Evolutionary conservation across 1,140 invertebrate genomes (phyloP).

Genomic region (Euwallacea fornicatus): DNA sequence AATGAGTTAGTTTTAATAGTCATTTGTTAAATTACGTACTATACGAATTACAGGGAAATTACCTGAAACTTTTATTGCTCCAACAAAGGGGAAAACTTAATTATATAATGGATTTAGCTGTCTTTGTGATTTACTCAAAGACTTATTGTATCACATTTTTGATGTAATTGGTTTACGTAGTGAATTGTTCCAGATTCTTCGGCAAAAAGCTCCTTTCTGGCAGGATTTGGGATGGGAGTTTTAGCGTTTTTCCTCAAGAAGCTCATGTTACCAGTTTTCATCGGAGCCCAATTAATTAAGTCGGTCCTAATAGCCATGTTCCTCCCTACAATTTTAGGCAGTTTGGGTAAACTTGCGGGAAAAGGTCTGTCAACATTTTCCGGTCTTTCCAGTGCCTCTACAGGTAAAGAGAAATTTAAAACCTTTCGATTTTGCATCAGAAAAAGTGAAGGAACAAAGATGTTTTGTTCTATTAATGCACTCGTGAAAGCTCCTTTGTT

Average conservation of each 20-base stretch:
- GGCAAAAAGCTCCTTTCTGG: constrained; percentile 67
- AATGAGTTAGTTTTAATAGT: constrained; percentile 5
- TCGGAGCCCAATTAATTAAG: constrained; percentile 78
- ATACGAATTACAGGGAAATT: background rate
- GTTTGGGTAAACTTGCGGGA: constrained; percentile 77
- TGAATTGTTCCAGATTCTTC: constrained; percentile 37
- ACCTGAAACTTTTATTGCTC: too few relatives aligned
- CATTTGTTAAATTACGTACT: constrained; percentile 11
- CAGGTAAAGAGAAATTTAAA: constrained; percentile 43
- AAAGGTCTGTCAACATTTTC: constrained; percentile 63
- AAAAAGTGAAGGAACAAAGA: too few relatives aligned
- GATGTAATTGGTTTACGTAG: too few relatives aligned
- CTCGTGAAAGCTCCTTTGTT: too few relatives aligned
- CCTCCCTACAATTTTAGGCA: constrained; percentile 77
- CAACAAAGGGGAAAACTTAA: too few relatives aligned
- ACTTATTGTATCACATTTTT: too few relatives aligned
- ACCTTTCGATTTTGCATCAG: too few relatives aligned
- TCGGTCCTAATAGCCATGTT: constrained; percentile 78
- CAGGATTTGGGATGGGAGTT: constrained; percentile 70
- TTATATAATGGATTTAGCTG: too few relatives aligned
- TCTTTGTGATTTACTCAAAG: too few relatives aligned
- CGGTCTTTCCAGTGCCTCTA: constrained; percentile 57
- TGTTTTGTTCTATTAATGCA: too few relatives aligned
- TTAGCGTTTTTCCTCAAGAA: constrained; percentile 79
- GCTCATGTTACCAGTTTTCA: constrained; percentile 72